phyloP scores from a whole-genome alignment of 2,797 vertebrate genomes.

The Syndactyla subalaris region DNA sequence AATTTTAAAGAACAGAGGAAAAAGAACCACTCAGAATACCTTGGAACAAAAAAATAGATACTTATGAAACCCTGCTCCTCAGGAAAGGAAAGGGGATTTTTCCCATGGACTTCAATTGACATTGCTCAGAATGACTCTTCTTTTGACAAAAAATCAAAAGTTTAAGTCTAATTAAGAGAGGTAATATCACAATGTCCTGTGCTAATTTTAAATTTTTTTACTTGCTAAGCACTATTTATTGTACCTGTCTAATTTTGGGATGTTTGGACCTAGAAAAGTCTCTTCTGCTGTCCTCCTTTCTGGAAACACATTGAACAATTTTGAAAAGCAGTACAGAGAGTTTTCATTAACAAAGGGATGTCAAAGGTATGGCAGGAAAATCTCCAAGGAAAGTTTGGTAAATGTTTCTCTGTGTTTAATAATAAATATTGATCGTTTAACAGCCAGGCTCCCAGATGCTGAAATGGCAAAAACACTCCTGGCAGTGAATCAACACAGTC shows the following conservation, averaged over 20 bases:
- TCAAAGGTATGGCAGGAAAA: not conserved
- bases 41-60: not conserved
- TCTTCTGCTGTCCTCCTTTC: not conserved
- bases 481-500: not conserved
- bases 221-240: not conserved
- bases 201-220: not conserved
- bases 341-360: slow-evolving; percentile 15
- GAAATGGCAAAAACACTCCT: slow-evolving; percentile 1
- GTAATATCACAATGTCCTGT: not conserved
- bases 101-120: not conserved
- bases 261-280: not conserved
- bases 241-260: not conserved
- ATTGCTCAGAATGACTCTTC: not conserved
- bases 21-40: not conserved
- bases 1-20: not conserved
- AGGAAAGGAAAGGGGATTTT: not conserved
- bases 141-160: not conserved
- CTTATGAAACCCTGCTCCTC: not conserved
- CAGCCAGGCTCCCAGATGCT: slow-evolving; percentile 30
- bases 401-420: slow-evolving; percentile 35
- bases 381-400: not conserved
- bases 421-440: slow-evolving; percentile 53
- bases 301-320: not conserved
- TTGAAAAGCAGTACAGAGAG: not conserved
- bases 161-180: not conserved